Evolutionary conservation across 2,113 vertebrate genomes (phyloP).

Genomic region (Apodemus sylvaticus): DNA sequence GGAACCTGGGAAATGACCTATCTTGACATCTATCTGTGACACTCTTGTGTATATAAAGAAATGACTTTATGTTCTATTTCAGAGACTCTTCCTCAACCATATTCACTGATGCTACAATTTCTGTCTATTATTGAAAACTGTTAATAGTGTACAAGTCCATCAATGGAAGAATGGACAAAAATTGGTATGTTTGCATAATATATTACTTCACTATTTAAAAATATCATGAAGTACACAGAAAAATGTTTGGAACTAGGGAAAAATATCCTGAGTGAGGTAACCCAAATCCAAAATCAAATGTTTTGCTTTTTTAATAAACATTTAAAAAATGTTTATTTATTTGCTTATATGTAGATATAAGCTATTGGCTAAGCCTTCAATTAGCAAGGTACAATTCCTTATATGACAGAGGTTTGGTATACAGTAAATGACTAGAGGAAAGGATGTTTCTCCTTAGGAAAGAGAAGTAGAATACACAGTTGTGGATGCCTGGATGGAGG

Average conservation of each 20-base stretch:
- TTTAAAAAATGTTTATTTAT: no score
- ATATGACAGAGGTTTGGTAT: not conserved
- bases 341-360: not conserved
- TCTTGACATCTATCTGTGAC: not conserved
- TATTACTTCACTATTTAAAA: not conserved
- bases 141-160: not conserved
- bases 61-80: not conserved
- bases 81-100: not conserved
- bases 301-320: no score
- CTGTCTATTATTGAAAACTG: not conserved
- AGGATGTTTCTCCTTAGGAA: not conserved
- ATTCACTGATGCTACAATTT: not conserved
- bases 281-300: not conserved
- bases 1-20: not conserved
- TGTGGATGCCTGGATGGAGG: not conserved
- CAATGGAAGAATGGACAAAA: not conserved
- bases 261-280: not conserved
- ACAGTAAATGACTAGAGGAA: not conserved
- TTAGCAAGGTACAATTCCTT: not conserved
- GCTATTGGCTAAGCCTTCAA: no score
- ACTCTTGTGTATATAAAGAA: not conserved
- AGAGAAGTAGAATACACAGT: not conserved
- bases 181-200: not conserved
- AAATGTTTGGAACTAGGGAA: not conserved
- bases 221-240: not conserved